Percentiles rank a stretch among this genome's conserved stretches.
These are phyloP conservation scores for Megaceryle torquata DNA, from an alignment of 2,113 vertebrate genomes.

Conservation along the genomic window DNA sequence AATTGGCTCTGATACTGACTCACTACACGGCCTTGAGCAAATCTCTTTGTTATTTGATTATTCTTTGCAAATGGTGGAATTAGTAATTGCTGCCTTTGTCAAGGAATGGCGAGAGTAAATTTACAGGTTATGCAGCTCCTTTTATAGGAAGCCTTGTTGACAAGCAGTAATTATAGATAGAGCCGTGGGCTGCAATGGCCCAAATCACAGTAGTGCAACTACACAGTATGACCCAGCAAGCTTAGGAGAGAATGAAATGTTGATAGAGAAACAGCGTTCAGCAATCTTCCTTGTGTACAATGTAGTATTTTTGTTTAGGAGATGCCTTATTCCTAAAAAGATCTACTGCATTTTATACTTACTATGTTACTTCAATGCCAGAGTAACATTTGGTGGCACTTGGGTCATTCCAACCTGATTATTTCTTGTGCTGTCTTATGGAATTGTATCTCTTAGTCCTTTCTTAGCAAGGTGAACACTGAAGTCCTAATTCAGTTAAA, in stretches of 20 bases:
- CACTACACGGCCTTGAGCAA: not conserved
- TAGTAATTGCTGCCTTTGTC: conserved; percentile 42
- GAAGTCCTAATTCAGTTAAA: not conserved
- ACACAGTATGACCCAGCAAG: not conserved
- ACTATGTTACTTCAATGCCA: not conserved
- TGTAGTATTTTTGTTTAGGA: not conserved
- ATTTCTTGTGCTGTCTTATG: not conserved
- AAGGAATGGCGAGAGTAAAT: conserved; percentile 22
- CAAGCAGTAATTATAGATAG: conserved; percentile 29
- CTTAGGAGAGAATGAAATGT: not conserved
- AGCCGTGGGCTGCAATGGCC: conserved; percentile 1
- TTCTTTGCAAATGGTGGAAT: conserved; percentile 30
- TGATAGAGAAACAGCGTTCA: not conserved
- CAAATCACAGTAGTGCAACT: not conserved
- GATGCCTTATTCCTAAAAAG: not conserved
- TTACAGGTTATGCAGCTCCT: conserved; percentile 18
- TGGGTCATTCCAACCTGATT: not conserved
- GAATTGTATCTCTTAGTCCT: not conserved
- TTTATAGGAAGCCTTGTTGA: not conserved
- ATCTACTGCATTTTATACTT: not conserved
- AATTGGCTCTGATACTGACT: conserved; percentile 1
- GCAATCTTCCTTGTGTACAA: not conserved
- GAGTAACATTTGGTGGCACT: not conserved
- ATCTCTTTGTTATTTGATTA: conserved; percentile 41
- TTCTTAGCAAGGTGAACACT: not conserved